Evolutionary conservation across 2,888 invertebrate genomes (phyloP), one percentile per base, ranked within the genome.

Genomic region (Hemaris fuciformis): DNA sequence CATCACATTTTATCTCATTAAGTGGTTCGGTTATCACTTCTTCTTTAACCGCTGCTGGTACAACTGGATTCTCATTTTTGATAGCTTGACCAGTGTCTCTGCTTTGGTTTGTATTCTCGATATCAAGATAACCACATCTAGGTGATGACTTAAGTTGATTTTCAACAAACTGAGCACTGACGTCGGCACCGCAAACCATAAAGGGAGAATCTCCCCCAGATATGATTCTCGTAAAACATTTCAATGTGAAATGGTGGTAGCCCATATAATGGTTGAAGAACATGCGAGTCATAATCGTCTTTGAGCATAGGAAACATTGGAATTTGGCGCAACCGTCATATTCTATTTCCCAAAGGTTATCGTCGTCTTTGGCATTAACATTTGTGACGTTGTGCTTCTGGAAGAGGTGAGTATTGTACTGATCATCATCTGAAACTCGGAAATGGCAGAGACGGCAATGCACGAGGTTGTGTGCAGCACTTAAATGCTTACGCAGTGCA

Each of bases 241-340:
- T 92, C 0, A 93, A 71, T 5, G 93, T 91, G 45, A 91, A 87
- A 66, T 88, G 90, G 62, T 93, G 93, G 62, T 76, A 88, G 0
- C 90, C 87, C 85, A 93, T 89, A 61, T 83, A 93, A 66, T 93
- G 93, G 63, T 85, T 86, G 46, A 89, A 88, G 67, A 90, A 91
- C 42, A 80, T 81, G 8, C 77, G 72, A 1, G 77, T 69, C 15
- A 74, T 60, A 59, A 84, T 81, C 2, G 83, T 65, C 70, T 89
- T 91, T 0, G 82, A 79, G 66, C 93, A 93, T 1, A 93, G 78
- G 34, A 85, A 65, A 63, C 93, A 93, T 0, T 77, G 56, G 63
- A 89, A 93, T 62, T 80, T 88, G 3, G 76, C 73, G 5, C 72
- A 69, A 0, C 77, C 80, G 38, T 85, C 85, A 64, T 75, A 79